phyloP scores from a whole-genome alignment of 2,888 invertebrate species.

The Microplitis manilae region DNA sequence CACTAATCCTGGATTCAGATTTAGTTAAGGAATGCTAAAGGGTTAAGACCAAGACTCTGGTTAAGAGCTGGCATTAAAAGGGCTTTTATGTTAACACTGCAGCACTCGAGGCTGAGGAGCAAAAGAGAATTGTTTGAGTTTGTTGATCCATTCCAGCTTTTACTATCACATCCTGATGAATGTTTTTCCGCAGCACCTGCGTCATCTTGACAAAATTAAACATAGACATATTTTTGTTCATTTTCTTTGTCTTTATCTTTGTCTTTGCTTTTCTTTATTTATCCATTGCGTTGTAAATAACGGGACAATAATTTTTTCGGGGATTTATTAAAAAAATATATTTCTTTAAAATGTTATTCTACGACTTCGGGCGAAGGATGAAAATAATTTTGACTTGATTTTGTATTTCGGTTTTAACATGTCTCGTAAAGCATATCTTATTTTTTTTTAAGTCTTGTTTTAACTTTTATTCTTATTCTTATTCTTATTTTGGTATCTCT shows the following conservation, averaged over 20 bases:
- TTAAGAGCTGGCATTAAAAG: slow-evolving; percentile 18
- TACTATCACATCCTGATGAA: slow-evolving; percentile 65
- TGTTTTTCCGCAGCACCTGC: slow-evolving; percentile 67
- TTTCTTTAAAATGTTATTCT: not conserved
- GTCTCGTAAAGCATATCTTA: slow-evolving; percentile 24
- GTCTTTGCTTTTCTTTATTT: slow-evolving; percentile 8
- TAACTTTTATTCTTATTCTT: slow-evolving; percentile 11
- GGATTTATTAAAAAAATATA: not conserved
- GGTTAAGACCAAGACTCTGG: slow-evolving; percentile 15
- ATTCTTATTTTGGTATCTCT: slow-evolving; percentile 41
- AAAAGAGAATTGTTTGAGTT: slow-evolving; percentile 16
- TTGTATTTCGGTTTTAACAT: slow-evolving; percentile 15
- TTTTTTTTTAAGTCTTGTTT: slow-evolving; percentile 13
- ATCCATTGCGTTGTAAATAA: not conserved
- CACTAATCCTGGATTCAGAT: slow-evolving; percentile 32
- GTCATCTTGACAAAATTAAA: slow-evolving; percentile 51
- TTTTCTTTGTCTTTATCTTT: slow-evolving; percentile 19
- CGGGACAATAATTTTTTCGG: not conserved
- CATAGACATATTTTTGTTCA: not conserved
- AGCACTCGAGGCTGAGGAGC: not conserved
- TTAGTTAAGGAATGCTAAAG: slow-evolving; percentile 13
- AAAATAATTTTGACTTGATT: slow-evolving; percentile 27
- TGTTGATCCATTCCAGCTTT: slow-evolving; percentile 54
- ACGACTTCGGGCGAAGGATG: slow-evolving; percentile 17
- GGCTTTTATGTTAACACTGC: slow-evolving; percentile 12